These are phyloP conservation scores for Silvanus unidentatus DNA, from an alignment of 2,888 invertebrate genomes.

Conservation along the genomic window DNA sequence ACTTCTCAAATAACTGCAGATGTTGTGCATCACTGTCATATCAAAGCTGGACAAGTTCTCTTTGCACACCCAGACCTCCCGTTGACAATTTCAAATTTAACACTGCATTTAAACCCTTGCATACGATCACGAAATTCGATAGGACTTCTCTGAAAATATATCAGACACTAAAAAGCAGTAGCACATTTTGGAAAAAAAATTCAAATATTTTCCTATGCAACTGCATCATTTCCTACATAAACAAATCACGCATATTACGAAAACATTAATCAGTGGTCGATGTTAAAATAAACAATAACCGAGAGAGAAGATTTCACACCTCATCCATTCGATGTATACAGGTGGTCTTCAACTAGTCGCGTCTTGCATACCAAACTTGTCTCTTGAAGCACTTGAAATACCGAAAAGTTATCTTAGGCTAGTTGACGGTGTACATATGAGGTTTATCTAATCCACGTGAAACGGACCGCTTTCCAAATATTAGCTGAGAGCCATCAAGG, in stretches of 20 bases:
- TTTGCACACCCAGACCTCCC: constrained; percentile 15
- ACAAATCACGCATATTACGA: too few species aligned
- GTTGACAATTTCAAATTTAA: constrained; percentile 9
- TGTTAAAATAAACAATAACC: too few species aligned
- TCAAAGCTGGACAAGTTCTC: constrained; percentile 27
- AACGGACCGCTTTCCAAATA: constrained; percentile 20
- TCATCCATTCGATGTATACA: constrained; percentile 20
- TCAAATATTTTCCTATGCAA: too few species aligned
- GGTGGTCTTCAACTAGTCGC: constrained; percentile 19
- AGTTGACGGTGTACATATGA: constrained; percentile 23
- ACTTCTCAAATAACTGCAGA: constrained; percentile 31
- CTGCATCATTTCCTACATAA: too few species aligned
- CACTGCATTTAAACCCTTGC: too few species aligned
- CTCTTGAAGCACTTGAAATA: constrained; percentile 12
- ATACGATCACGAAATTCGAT: too few species aligned
- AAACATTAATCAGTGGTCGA: too few species aligned
- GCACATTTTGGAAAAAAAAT: too few species aligned
- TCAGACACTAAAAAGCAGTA: too few species aligned
- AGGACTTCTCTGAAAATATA: too few species aligned
- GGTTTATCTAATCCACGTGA: constrained; percentile 25
- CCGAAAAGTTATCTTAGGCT: constrained; percentile 28
- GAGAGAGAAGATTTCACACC: constrained; percentile 18
- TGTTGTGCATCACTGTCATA: constrained; percentile 34
- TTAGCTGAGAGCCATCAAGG: constrained; percentile 6
- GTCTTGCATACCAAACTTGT: constrained; percentile 15